phyloP scores from a whole-genome alignment of 2,888 invertebrate species.

The Drosophila tanythrix region DNA sequence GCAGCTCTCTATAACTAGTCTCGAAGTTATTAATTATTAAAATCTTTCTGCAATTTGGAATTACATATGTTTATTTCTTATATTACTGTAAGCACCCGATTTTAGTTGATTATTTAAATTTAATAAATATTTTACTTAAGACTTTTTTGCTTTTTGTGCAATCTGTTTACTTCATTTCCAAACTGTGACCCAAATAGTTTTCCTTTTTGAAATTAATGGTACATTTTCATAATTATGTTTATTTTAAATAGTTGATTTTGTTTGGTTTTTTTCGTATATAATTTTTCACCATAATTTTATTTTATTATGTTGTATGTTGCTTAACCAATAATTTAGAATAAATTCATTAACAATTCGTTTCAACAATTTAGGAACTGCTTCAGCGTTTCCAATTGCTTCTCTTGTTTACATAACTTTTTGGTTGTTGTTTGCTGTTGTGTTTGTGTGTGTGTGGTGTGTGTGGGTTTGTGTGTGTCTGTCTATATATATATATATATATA shows the following conservation, averaged over 20 bases:
- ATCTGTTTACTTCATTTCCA: not conserved
- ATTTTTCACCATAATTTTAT: slow-evolving; percentile 73
- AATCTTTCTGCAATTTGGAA: not conserved
- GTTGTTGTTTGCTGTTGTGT: too few species aligned
- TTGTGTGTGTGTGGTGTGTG: too few species aligned
- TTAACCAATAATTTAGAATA: slow-evolving; percentile 67
- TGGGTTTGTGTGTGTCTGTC: too few species aligned
- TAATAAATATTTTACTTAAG: not conserved
- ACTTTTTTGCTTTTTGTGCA: not conserved
- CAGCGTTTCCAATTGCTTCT: slow-evolving; percentile 12
- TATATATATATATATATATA: slow-evolving; percentile 18
- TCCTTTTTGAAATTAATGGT: slow-evolving; percentile 13
- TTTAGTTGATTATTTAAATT: not conserved
- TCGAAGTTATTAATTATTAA: not conserved
- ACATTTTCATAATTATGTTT: slow-evolving; percentile 46
- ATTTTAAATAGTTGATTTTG: slow-evolving; percentile 49
- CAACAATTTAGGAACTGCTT: slow-evolving; percentile 62
- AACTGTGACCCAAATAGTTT: not conserved
- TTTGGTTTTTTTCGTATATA: slow-evolving; percentile 49
- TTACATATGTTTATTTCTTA: not conserved
- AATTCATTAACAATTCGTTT: slow-evolving; percentile 76
- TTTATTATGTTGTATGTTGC: slow-evolving; percentile 50
- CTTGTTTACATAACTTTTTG: slow-evolving; percentile 1
- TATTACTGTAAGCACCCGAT: not conserved
- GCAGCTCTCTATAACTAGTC: not conserved